phyloP scores from a whole-genome alignment of 2,797 vertebrate species.

The Psittacula derbiana region DNA sequence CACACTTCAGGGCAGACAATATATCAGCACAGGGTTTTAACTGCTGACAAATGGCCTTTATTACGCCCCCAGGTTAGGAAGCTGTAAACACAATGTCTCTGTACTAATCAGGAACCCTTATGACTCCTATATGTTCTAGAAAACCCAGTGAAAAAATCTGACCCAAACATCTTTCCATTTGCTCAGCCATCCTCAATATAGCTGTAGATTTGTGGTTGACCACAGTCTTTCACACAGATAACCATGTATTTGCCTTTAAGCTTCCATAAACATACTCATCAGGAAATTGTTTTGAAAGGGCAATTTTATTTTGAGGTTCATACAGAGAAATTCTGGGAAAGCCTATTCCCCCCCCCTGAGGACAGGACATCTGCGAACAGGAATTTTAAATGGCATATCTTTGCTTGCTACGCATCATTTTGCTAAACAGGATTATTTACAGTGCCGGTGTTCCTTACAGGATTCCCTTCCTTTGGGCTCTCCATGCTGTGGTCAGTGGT shows the following conservation, averaged over 20 bases:
- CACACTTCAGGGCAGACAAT: not conserved
- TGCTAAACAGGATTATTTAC: not conserved
- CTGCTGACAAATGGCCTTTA: not conserved
- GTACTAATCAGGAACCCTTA: not conserved
- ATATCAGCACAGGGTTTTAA: not conserved
- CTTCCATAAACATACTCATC: not conserved
- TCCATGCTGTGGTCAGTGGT: not conserved
- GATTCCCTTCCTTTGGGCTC: not conserved
- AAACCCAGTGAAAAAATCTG: not conserved
- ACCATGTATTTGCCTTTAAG: not conserved
- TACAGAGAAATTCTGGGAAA: not conserved
- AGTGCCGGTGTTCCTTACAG: not conserved
- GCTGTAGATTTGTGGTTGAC: not conserved
- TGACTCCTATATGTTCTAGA: not conserved
- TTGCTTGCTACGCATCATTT: accelerated
- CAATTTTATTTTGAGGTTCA: not conserved
- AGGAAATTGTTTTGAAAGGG: not conserved
- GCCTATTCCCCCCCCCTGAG: not conserved
- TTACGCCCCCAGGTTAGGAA: not conserved
- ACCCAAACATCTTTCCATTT: not conserved
- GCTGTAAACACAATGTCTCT: not conserved
- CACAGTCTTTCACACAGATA: not conserved
- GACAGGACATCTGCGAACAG: not conserved
- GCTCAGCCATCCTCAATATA: not conserved
- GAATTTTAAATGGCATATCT: not conserved